Base-by-base conservation (phyloP, 2,888 invertebrate species). In the Byasa hedistus region DNA sequence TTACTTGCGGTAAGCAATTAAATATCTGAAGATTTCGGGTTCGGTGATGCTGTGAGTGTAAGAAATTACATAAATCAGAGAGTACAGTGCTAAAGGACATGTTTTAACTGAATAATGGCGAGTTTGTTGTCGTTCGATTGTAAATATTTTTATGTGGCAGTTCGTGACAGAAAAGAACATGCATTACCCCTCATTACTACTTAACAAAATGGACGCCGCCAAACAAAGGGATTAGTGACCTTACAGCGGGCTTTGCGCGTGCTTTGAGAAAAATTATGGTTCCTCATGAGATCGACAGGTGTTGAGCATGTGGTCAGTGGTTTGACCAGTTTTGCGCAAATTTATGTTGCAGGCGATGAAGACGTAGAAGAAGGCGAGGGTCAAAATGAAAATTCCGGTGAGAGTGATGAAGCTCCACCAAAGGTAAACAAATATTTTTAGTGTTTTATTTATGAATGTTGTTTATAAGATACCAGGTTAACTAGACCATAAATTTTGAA, bases 121-220 rank as follows among this genome's bases (percentile, higher is more conserved):
- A 84, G 79, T 81, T 86, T 87, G 86, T 86, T 88, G 79, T 86
- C 82, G 80, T 79, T 80, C 81, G 82, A 80, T 86, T 87, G 90
- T 90, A 89, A 90, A 91, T 88, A 89, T 90, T 91, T 91, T 89
- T 89, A 87, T 87, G 90, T 91, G 89, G 89, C 87, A 87, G 85
- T 87, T 90, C 86, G 86, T 92, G 91, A 91, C 92, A 91, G 92
- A 92, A 92, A 92, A 91, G 91, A 91, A 90, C 93, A 94, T 93
- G 93, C 93, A 93, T 93, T 89, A 93, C 92, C 93, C 93, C 94
- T 94, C 94, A 92, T 92, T 92, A 92, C 89, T 89, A 94, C 94
- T 94, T 94, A 93, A 94, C 94, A 94, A 94, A 94, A 94, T 94
- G 94, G 94, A 94, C 94, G 94, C 94, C 93, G 93, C 93, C 94